Conservation (phyloP, 2,113 vertebrate species). For the pig (Sus scrofa) region DNA sequence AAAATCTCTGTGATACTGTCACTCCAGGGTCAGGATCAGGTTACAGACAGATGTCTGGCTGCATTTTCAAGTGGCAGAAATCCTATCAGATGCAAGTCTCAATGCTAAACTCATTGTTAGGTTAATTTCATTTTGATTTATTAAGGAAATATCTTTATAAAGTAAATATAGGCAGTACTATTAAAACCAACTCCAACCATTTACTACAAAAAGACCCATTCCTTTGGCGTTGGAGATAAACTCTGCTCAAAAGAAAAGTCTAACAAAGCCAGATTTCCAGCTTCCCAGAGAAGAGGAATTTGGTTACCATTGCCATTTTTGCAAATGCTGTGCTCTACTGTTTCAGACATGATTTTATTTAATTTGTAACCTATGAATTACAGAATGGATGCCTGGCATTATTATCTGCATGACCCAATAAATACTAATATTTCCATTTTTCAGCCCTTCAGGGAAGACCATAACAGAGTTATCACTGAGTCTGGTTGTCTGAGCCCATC, state of each 20-base stretch:
- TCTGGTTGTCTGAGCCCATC: constrained; percentile 67
- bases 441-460: constrained; percentile 55
- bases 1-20: neutral
- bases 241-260: constrained; percentile 6
- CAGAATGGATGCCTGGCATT: constrained; percentile 34
- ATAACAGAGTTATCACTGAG: constrained; percentile 71
- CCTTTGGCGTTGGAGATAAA: constrained; percentile 7
- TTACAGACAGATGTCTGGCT: neutral
- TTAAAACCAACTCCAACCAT: neutral
- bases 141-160: constrained; percentile 2
- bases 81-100: neutral
- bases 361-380: constrained; percentile 61
- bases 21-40: neutral
- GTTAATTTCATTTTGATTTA: neutral
- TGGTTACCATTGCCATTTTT: constrained; percentile 1
- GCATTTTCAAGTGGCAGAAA: neutral
- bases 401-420: constrained; percentile 39
- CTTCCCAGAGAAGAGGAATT: neutral
- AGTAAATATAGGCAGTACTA: neutral
- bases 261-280: neutral
- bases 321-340: neutral
- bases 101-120: neutral
- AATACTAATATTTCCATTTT: constrained; percentile 59
- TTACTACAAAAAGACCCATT: neutral
- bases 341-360: constrained; percentile 51